Evolutionary conservation across 1,140 invertebrate genomes (phyloP).

Genomic region (Trypoxylus dichotomus): DNA sequence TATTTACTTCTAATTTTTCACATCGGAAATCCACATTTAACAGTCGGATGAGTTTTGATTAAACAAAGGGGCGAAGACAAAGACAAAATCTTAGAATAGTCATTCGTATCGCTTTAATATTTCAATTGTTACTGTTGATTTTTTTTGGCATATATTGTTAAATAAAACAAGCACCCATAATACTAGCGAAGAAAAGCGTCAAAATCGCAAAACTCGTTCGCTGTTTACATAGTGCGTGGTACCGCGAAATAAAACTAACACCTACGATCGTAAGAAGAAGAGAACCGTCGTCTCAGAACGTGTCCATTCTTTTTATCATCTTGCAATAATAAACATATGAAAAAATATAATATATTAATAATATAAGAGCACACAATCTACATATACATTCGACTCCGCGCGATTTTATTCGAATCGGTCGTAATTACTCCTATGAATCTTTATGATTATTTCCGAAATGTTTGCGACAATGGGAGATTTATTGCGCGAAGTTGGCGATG

Average conservation of each 20-base stretch:
- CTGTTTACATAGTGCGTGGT: not conserved
- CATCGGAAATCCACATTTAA: not conserved
- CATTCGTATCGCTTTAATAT: not conserved
- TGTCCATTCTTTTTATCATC: not conserved
- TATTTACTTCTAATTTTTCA: not conserved
- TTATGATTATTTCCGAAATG: not conserved
- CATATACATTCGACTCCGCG: not conserved
- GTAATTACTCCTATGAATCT: not conserved
- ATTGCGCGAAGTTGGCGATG: not conserved
- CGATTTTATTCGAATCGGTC: not conserved
- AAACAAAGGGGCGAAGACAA: not conserved
- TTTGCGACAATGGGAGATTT: not conserved
- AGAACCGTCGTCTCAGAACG: not conserved
- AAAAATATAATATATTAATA: conserved; percentile 8
- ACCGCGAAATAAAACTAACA: not conserved
- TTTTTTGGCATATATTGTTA: not conserved
- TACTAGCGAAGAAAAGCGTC: not conserved
- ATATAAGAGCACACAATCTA: conserved; percentile 24
- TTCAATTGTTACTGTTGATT: not conserved
- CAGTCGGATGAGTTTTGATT: not conserved
- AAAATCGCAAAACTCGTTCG: conserved; percentile 8
- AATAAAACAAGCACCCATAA: not conserved
- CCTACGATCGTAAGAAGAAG: not conserved
- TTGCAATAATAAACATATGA: conserved; percentile 21
- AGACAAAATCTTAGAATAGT: too few species aligned